These are phyloP conservation scores for Fistularia commersonii DNA, from an alignment of 2,797 vertebrate species.

Conservation along the genomic window DNA sequence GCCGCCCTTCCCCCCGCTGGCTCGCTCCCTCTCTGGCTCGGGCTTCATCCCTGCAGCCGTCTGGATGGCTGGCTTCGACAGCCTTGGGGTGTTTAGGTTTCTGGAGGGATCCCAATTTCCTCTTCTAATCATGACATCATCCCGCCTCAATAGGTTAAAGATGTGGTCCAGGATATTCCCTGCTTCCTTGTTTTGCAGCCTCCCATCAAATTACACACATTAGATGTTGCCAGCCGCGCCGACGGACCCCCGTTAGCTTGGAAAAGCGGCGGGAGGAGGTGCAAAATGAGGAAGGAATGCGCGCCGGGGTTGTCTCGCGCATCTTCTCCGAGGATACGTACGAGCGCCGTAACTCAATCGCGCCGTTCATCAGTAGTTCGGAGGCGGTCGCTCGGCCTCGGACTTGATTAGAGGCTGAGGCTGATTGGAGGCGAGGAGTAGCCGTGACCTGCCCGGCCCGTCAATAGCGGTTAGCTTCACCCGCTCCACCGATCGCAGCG, in stretches of 20 bases:
- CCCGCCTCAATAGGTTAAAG: slow-evolving; percentile 83
- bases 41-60: slow-evolving; percentile 54
- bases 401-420: slow-evolving; percentile 76
- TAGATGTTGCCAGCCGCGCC: slow-evolving; percentile 54
- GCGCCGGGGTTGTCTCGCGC: no score
- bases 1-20: slow-evolving; percentile 13
- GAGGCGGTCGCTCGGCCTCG: slow-evolving; percentile 51
- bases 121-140: slow-evolving; percentile 88
- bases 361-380: slow-evolving; percentile 60
- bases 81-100: slow-evolving; percentile 79
- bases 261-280: slow-evolving; percentile 32
- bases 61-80: slow-evolving; percentile 54
- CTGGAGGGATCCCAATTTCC: slow-evolving; percentile 82
- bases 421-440: slow-evolving; percentile 75
- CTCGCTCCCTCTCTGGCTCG: slow-evolving; percentile 13
- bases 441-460: slow-evolving; percentile 58
- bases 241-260: slow-evolving; percentile 45
- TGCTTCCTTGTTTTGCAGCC: slow-evolving; percentile 72
- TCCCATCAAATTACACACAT: slow-evolving; percentile 76
- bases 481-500: slow-evolving; percentile 46
- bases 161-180: slow-evolving; percentile 81
- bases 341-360: slow-evolving; percentile 68
- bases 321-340: slow-evolving; percentile 9
- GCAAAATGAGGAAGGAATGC: slow-evolving; percentile 39
- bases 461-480: slow-evolving; percentile 74